These are phyloP conservation scores for Ditylenchus weischeri DNA, from an alignment of 2,888 invertebrate genomes.

Conservation along the genomic window DNA sequence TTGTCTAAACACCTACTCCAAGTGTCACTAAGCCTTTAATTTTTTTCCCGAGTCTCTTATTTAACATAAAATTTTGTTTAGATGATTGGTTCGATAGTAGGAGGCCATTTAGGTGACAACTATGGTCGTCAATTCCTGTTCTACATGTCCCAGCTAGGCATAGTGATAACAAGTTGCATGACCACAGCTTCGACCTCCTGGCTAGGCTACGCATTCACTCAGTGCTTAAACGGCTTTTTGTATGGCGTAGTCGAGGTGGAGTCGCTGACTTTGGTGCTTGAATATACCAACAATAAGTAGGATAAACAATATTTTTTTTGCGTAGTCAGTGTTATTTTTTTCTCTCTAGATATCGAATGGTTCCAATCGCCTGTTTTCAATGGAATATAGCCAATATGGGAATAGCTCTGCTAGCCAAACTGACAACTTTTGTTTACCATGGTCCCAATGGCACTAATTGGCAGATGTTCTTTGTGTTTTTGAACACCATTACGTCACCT, in stretches of 20 bases:
- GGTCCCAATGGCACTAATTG: conserved; percentile 35
- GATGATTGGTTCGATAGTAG: conserved; percentile 51
- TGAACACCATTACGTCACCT: conserved; percentile 49
- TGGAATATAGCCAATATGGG: conserved; percentile 53
- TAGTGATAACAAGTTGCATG: conserved; percentile 45
- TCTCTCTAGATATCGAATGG: conserved; percentile 29
- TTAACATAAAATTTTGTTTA: conserved; percentile 23
- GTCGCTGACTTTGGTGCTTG: conserved; percentile 52
- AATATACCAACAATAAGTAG: conserved; percentile 51
- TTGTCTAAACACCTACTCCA: no score
- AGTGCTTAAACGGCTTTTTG: conserved; percentile 50
- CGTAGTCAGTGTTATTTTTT: no score
- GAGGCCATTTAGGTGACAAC: conserved; percentile 53
- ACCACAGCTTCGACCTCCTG: conserved; percentile 44
- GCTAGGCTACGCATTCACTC: conserved; percentile 43
- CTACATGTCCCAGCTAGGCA: conserved; percentile 49
- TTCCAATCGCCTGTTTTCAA: conserved; percentile 40
- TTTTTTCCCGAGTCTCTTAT: no score
- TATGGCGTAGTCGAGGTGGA: conserved; percentile 55
- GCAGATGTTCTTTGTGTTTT: conserved; percentile 54
- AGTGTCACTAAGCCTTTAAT: no score
- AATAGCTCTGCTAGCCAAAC: conserved; percentile 48
- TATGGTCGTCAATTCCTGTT: conserved; percentile 50
- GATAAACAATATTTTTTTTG: background rate
- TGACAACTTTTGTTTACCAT: conserved; percentile 25